phyloP scores from a whole-genome alignment of 1,140 invertebrate species.

The Eupristina koningsbergeri region DNA sequence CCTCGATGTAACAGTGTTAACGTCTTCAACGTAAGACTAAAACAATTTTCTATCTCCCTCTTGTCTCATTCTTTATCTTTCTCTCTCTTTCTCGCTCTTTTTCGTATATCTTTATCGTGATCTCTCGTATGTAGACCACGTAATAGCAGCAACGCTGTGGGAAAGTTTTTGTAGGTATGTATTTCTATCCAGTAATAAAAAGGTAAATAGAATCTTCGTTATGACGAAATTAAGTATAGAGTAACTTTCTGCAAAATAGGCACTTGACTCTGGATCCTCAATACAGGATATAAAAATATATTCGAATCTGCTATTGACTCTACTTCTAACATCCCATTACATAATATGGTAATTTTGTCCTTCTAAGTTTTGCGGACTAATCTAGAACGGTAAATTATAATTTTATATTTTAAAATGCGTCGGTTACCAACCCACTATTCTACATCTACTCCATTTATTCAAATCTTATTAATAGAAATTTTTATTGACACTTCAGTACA shows the following conservation, averaged over 20 bases:
- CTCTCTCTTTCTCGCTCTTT: background rate
- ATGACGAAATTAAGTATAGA: background rate
- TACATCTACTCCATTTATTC: no score
- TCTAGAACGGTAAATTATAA: background rate
- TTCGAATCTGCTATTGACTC: background rate
- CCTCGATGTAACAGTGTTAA: conserved; percentile 52
- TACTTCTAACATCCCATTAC: background rate
- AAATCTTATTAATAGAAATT: no score
- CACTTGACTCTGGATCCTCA: background rate
- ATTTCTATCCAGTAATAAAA: background rate
- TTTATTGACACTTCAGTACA: no score
- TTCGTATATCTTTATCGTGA: background rate
- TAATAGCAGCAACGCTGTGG: background rate
- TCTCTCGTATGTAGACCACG: background rate
- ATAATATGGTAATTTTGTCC: background rate
- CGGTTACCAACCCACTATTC: background rate
- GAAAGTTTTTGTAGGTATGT: background rate
- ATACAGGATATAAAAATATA: background rate
- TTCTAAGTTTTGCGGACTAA: background rate
- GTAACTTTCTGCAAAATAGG: conserved; percentile 2
- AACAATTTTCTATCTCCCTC: background rate
- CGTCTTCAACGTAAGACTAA: conserved; percentile 15
- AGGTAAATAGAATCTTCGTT: background rate
- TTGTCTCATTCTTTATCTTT: background rate
- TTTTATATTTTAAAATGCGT: background rate